Evolutionary conservation across 2,888 invertebrate species (phyloP), one percentile per base, ranked within the genome.

Genomic region (Rhagonycha fulva): DNA sequence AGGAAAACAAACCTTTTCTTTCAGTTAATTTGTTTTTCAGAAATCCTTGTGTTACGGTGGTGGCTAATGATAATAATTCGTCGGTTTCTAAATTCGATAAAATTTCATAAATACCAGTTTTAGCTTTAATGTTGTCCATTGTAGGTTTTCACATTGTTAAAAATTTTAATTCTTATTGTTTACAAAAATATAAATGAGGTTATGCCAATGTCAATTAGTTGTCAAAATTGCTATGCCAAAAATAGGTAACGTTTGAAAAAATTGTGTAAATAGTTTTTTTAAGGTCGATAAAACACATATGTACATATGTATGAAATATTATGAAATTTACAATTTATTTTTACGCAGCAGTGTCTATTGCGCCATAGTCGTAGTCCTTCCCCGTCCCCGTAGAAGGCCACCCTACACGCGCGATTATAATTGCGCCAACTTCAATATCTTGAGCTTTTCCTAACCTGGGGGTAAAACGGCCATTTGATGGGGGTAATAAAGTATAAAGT

Each of bases 1-100:
- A 47, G 9, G 9, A 47, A 47, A 7, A 47, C 7, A 9, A 19
- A 80, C 87, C 87, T 81, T 85, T 80, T 76, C 80, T 77, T 19
- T 81, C 79, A 32, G 79, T 75, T 23, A 82, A 70, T 76, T 82
- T 82, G 78, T 84, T 84, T 78, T 82, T 84, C 30, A 86, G 79
- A 14, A 87, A 79, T 19, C 86, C 86, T 73, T 87, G 85, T n/a
- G 87, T 86, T 11, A 87, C 85, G 12, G 86, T 87, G 26, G 76
- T 76, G 24, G 84, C 83, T 67, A 87, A 79, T 2, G 83, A 79
- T 69, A 82, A 76, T 71, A 87, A 75, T 66, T 85, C 83, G 23
- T 82, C 81, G 28, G 84, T 82, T 47, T 83, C 82, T 26, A 87
- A 81, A 77, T 79, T 80, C 2, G 23, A 60, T 66, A 80, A 70